Base-by-base conservation (phyloP, 2,888 invertebrate species). In the Temnothorax ravouxi region DNA sequence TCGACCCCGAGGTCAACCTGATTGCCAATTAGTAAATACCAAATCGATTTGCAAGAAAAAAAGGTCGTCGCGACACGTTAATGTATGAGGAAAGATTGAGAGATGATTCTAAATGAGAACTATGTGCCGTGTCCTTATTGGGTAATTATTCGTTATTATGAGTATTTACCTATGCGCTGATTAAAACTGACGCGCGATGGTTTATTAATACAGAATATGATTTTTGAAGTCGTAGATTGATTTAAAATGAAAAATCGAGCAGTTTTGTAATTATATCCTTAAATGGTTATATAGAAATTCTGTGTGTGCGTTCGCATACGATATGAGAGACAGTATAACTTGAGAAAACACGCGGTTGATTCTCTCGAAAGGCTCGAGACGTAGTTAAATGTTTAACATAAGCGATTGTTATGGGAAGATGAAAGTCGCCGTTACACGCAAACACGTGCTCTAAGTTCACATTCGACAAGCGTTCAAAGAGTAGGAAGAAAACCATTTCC, bases 11-110 rank as follows among this genome's bases (percentile, higher is more conserved):
- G 86, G 87, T 80, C 72, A 75, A 62, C 38, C 50, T 54, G 84
- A 88, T 86, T 74, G 84, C 85, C 89, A 89, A 89, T 89, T 89
- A 89, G 85, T 87, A 87, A 84, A 89, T 85, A 87, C 83, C 84
- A 86, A 80, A 80, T 83, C 79, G 61, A 84, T 88, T 85, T 79
- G 59, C 82, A n/a, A 71, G 81, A 75, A 71, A 82, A 54, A 87
- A 87, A 83, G 74, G 69, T 77, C 72, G 4, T 69, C 67, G 44
- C 54, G 34, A 56, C 66, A 54, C 56, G 34, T 13, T 41, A 25
- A 44, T 21, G 29, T 47, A 18, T 29, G 79, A 44, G 41, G 52
- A 83, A 76, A 83, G 77, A 71, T 81, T 75, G 66, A 75, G 18
- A 61, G 81, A 76, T 79, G 85, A 84, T 67, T 85, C 81, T 54